Evolutionary conservation across 2,113 vertebrate genomes (phyloP).

Genomic region (Mohoua ochrocephala): DNA sequence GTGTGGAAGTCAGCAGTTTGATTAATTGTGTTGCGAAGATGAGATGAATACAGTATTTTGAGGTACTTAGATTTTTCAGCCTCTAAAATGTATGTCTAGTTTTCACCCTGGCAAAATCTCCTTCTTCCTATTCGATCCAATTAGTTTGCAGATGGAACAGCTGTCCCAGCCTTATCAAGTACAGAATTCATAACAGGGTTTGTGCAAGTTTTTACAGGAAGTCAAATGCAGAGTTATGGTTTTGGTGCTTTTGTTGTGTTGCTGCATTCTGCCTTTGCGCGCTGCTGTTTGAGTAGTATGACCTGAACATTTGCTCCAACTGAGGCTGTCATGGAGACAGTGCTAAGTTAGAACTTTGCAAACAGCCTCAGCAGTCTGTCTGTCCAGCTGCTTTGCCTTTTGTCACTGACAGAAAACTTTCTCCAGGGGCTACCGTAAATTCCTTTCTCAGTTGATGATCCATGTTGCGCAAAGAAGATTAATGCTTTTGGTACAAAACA

Average conservation of each 20-base stretch:
- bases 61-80: not conserved
- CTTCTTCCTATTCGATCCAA: not conserved
- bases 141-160: not conserved
- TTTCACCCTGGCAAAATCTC: not conserved
- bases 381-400: constrained; percentile 4
- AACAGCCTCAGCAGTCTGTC: not conserved
- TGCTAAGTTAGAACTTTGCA: not conserved
- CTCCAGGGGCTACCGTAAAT: not conserved
- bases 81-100: not conserved
- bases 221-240: not conserved
- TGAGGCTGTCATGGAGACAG: not conserved
- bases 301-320: not conserved
- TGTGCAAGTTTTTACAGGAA: not conserved
- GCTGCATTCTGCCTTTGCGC: not conserved
- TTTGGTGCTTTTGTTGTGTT: not conserved
- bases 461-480: not conserved
- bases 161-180: not conserved
- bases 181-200: not conserved
- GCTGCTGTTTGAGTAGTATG: not conserved
- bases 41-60: not conserved
- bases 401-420: not conserved
- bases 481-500: not conserved
- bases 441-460: not conserved
- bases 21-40: not conserved
- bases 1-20: not conserved